These are phyloP conservation scores for Diglossa cyanea DNA, from an alignment of 2,797 vertebrate genomes.

Conservation along the genomic window DNA sequence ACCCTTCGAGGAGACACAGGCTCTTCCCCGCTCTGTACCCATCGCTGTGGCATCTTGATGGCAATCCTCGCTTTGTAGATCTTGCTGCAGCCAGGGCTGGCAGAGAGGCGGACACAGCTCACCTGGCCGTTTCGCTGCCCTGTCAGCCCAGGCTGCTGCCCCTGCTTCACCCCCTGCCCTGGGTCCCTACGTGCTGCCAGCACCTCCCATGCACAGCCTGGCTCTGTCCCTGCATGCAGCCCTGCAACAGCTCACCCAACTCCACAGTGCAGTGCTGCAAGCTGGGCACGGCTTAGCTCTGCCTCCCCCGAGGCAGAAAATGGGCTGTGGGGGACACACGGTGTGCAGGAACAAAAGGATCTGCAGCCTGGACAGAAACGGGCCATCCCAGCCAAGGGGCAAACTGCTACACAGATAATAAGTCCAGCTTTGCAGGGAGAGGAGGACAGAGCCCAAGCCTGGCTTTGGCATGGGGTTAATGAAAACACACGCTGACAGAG, in stretches of 20 bases:
- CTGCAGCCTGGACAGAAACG: background rate
- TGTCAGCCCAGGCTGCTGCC: background rate
- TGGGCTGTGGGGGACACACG: fast-evolving
- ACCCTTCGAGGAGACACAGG: background rate
- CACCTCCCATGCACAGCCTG: fast-evolving
- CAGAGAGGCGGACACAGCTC: background rate
- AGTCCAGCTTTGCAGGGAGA: background rate
- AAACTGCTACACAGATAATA: background rate
- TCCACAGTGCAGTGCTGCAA: background rate
- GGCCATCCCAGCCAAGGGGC: background rate
- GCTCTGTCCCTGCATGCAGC: background rate
- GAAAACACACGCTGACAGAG: fast-evolving
- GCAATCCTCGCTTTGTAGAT: background rate
- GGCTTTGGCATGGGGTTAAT: background rate
- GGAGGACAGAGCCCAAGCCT: background rate
- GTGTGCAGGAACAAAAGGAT: background rate
- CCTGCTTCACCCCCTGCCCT: background rate
- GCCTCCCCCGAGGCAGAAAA: background rate
- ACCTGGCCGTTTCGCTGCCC: background rate
- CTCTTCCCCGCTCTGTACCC: background rate
- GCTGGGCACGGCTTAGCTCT: background rate
- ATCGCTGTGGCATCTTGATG: background rate
- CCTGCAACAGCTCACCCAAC: background rate
- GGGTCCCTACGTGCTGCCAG: background rate
- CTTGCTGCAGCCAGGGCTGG: background rate